Percentiles rank a stretch among this genome's conserved stretches.
Evolutionary conservation across 2,113 vertebrate species (phyloP).

Genomic region (Poeciliopsis occidentalis): DNA sequence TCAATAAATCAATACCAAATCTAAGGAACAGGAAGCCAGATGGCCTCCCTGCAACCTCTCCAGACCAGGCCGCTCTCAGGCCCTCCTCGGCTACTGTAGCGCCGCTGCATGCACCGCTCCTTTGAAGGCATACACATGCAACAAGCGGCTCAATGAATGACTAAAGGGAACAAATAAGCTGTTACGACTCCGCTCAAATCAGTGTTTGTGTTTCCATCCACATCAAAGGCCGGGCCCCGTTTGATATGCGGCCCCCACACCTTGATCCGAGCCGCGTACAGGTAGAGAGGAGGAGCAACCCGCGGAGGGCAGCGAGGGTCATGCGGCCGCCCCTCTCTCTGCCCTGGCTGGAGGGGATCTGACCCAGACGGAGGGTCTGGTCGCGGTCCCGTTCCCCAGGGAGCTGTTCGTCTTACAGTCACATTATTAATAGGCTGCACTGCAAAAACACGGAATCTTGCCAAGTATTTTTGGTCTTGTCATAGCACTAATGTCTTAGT

Average conservation of each 20-base stretch:
- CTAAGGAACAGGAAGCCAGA: slow-evolving; percentile 82
- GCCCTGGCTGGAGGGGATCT: slow-evolving; percentile 74
- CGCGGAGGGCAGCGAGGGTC: slow-evolving; percentile 69
- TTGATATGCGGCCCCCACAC: slow-evolving; percentile 84
- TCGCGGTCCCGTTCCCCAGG: slow-evolving; percentile 64
- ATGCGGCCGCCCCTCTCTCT: slow-evolving; percentile 62
- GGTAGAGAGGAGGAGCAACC: slow-evolving; percentile 80
- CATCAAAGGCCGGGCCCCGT: slow-evolving; percentile 81
- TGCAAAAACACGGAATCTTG: no score
- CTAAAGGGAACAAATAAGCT: slow-evolving; percentile 87
- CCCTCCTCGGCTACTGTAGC: slow-evolving; percentile 80
- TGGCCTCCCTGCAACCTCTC: slow-evolving; percentile 71
- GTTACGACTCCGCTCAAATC: slow-evolving; percentile 82
- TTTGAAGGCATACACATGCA: slow-evolving; percentile 85
- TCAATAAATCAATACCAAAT: slow-evolving; percentile 85
- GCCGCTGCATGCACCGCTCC: slow-evolving; percentile 63
- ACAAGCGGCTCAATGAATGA: slow-evolving; percentile 82
- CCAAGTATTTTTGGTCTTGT: no score
- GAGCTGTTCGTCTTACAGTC: slow-evolving; percentile 59
- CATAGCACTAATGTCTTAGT: no score
- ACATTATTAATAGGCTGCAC: slow-evolving; percentile 53
- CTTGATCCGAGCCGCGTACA: slow-evolving; percentile 77
- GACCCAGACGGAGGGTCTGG: slow-evolving; percentile 76
- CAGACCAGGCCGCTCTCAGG: slow-evolving; percentile 66
- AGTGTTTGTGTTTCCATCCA: slow-evolving; percentile 83